Base-by-base conservation (phyloP, 2,797 vertebrate genomes). In the Garrulus glandarius region DNA sequence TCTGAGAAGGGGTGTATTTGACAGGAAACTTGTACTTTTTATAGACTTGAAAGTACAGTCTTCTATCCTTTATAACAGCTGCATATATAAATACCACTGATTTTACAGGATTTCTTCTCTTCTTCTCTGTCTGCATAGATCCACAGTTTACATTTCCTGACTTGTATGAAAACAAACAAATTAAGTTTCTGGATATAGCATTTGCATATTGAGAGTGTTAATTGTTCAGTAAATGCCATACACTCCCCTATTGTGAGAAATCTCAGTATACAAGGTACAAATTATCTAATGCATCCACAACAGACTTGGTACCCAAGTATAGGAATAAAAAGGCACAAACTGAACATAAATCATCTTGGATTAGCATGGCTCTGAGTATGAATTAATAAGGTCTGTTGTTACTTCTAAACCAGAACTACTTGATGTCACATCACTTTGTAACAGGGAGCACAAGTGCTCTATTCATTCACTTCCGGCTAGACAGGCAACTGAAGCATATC, bases 341-440 rank as follows among this genome's bases (percentile, higher is more conserved):
- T 75, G 49, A 81, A 64, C 34, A 46, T 44, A 81, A 88, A 43
- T 75, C 18, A 52, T 32, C 27, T 60, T 37, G 30, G 23, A 71
- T 84, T 61, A 53, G 0, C 27, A 41, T 27, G 50, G 29, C 8
- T 56, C 15, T 76, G 41, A 87, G 18, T 24, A 29, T 81, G 34
- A 88, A 81, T 86, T 90, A 46, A 57, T 78, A 78, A 88, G 3
- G 2, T 36, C 22, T 69, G 23, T 16, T 84, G 22, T 65, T 65
- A 55, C 5, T 0, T 44, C 21, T 72, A 63, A 89, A 67, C 0
- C 0, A 82, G 39, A 72, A 4, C 39, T 74, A 13, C 55, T 87
- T 72, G 29, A 47, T 37, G 15, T 44, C 74, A 67, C 4, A 4
- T 44, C 47, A n/a, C 10, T 79, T 76, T 69, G 60, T 56, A 92